Evolutionary conservation across 1,140 invertebrate species (phyloP).

Genomic region (Diuraphis noxia): DNA sequence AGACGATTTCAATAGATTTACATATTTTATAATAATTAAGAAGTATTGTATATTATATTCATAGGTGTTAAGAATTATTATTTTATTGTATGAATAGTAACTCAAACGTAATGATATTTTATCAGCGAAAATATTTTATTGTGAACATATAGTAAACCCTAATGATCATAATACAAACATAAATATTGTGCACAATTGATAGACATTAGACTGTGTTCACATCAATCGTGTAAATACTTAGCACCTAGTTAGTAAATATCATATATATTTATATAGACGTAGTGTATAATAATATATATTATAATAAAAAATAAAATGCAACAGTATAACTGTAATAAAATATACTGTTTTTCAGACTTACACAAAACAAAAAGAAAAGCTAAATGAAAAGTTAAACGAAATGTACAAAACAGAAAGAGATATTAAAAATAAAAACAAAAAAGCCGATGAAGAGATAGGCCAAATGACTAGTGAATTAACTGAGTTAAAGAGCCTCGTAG

Average conservation of each 20-base stretch:
- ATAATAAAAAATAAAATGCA: not conserved
- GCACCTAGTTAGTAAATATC: not conserved
- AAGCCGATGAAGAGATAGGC: not conserved
- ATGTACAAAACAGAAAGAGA: not conserved
- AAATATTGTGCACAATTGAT: not conserved
- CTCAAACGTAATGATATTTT: not conserved
- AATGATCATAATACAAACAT: not conserved
- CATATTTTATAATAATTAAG: not conserved
- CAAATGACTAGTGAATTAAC: slow-evolving; percentile 4
- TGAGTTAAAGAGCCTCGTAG: not conserved
- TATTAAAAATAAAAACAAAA: not conserved
- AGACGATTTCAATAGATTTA: not conserved
- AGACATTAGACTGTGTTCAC: not conserved
- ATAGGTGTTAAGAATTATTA: not conserved
- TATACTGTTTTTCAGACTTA: not conserved
- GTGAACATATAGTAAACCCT: not conserved
- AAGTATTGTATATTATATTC: not conserved
- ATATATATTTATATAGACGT: too few relatives aligned
- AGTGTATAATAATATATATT: not conserved
- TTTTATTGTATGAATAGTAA: not conserved
- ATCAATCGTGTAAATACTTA: not conserved
- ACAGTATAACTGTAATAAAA: not conserved
- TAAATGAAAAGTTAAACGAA: not conserved
- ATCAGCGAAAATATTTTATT: not conserved
- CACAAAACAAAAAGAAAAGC: not conserved